A percentile compares a stretch with the other conserved stretches of the same genome.
phyloP scores from a whole-genome alignment of 92 coral and sea anemone species.

The Palythoa grandis region DNA sequence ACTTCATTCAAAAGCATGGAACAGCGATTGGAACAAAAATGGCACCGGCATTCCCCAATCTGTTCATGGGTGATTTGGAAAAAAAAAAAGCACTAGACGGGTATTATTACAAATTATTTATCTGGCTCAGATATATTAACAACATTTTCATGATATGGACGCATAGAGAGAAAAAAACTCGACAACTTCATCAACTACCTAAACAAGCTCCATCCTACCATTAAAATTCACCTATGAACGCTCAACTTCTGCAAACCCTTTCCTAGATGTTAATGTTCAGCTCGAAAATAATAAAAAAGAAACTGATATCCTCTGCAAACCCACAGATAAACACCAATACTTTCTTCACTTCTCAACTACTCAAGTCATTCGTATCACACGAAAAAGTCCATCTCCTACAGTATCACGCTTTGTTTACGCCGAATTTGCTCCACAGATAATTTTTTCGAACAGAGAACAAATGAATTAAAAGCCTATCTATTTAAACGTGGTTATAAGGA shows the following conservation, averaged over 20 bases:
- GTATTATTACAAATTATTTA: not conserved
- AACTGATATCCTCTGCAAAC: not conserved
- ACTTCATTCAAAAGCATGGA: constrained; percentile 6
- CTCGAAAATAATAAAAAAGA: not conserved
- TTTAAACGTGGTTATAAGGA: not conserved
- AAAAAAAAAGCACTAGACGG: constrained; percentile 7
- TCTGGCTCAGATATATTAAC: constrained; percentile 7
- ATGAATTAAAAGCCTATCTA: not conserved
- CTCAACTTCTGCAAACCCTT: not conserved
- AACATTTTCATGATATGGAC: too few relatives aligned
- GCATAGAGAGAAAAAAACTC: too few relatives aligned
- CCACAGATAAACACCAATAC: not conserved
- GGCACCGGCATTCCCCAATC: not conserved
- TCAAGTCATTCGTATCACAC: not conserved
- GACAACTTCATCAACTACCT: too few relatives aligned
- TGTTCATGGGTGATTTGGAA: constrained; percentile 5
- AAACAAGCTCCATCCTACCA: too few relatives aligned
- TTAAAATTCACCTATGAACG: not conserved
- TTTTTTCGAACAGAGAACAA: not conserved
- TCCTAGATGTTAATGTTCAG: not conserved
- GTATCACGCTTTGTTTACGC: not conserved
- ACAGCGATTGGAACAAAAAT: too few relatives aligned
- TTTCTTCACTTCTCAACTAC: not conserved
- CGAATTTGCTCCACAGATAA: not conserved
- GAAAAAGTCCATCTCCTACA: not conserved